phyloP scores from a whole-genome alignment of 2,797 vertebrate genomes.

The Anas georgica region DNA sequence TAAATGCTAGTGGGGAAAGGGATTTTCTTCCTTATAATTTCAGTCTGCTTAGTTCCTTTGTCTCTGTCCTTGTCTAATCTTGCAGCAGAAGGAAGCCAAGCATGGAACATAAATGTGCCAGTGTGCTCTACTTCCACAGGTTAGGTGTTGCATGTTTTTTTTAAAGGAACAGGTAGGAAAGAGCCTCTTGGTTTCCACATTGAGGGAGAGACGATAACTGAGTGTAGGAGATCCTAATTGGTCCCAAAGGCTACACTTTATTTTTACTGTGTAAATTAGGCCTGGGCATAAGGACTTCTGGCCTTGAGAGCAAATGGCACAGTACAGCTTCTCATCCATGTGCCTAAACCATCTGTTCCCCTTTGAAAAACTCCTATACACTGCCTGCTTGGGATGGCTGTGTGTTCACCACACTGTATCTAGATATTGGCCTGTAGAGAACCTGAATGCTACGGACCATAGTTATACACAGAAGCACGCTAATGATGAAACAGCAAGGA shows the following conservation, averaged over 20 bases:
- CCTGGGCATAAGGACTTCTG: background rate
- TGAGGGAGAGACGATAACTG: background rate
- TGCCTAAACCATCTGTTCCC: background rate
- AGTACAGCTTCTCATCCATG: background rate
- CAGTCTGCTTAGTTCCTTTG: background rate
- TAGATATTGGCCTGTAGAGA: background rate
- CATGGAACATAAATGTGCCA: background rate
- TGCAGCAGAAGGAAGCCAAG: background rate
- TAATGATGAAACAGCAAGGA: background rate
- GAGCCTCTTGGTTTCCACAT: background rate
- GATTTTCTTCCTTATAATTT: conserved; percentile 9
- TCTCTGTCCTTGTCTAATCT: background rate
- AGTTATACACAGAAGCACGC: background rate
- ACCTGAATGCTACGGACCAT: background rate
- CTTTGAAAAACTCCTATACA: background rate
- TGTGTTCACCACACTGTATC: background rate
- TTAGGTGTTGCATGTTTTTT: background rate
- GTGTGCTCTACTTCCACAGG: background rate
- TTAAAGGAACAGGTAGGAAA: background rate
- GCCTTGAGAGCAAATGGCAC: background rate
- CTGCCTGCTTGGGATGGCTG: background rate
- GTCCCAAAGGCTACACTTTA: background rate
- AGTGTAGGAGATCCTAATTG: background rate
- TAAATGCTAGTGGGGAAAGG: background rate
- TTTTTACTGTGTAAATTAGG: background rate